Base-by-base conservation (phyloP, 2,113 vertebrate species). In the Condylura cristata region DNA sequence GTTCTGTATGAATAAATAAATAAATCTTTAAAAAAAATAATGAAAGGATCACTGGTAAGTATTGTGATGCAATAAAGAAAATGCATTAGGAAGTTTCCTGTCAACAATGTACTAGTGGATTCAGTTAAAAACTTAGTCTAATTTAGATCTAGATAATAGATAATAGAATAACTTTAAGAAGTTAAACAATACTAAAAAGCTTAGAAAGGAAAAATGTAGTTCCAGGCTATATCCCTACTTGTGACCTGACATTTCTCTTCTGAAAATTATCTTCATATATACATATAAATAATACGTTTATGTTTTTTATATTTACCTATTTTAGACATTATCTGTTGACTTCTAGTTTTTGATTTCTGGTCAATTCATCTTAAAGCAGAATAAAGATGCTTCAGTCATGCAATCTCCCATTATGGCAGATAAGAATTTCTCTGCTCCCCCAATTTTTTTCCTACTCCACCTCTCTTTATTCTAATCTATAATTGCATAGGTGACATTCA, bases 161-260 rank as follows among this genome's bases (percentile, higher is more conserved):
- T 44, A 17, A 92, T 17, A 26, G 34, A 81, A n/a, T n/a, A n/a
- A n/a, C n/a, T 70, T 81, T 80, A 80, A 86, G 46, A 39, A 37
- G 20, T 79, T 61, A 72, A 87, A 80, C 86, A 74, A 14, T 82
- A 66, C 60, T 60, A 18, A 12, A 22, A 82, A 9, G 34, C 44
- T 83, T 83, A 53, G n/a, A 48, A 72, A 88, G 80, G 32, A 82
- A 95, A 91, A 91, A 58, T 41, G 14, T 34, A 83, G 39, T 46
- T 14, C 66, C 39, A 91, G 46, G 13, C 8, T 82, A 76, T 70
- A 60, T 1, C 34, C 3, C 20, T 70, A 34, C 41, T 34, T 34
- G 24, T 82, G n/a, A 8, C 28, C 76, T 83, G 74, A 75, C 20
- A 8, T 87, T 91, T 87, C 12, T 74, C 44, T 76, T 82, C n/a